A percentile compares a stretch with the other conserved stretches of the same genome.
Evolutionary conservation across 2,113 vertebrate species (phyloP).

Genomic region (Oncorhynchus tshawytscha): DNA sequence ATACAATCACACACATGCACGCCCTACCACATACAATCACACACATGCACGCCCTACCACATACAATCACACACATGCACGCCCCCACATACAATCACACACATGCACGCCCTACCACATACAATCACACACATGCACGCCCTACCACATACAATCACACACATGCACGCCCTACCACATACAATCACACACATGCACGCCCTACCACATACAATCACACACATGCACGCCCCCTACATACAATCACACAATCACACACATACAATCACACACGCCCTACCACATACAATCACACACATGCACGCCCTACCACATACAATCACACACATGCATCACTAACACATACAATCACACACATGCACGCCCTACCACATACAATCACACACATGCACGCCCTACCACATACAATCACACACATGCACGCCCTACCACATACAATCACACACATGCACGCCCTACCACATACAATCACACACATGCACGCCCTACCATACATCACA

Average conservation of each 20-base stretch:
- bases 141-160: conserved; percentile 2
- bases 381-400: conserved; percentile 6
- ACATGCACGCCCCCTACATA: neutral
- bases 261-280: neutral
- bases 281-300: conserved; percentile 5
- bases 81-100: too few species aligned
- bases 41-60: neutral
- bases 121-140: neutral
- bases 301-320: neutral
- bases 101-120: too few species aligned
- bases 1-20: conserved; percentile 1
- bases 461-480: conserved; percentile 3
- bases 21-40: too few species aligned
- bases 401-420: too few species aligned
- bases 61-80: conserved; percentile 3
- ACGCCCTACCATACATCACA: too few species aligned
- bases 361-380: neutral
- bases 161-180: neutral
- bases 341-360: too few species aligned
- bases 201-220: conserved; percentile 2
- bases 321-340: too few species aligned
- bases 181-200: neutral
- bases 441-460: neutral
- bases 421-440: too few species aligned
- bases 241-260: too few species aligned